Conservation (phyloP, 1,140 invertebrate genomes). For the Caenorhabditis tropicalis region DNA sequence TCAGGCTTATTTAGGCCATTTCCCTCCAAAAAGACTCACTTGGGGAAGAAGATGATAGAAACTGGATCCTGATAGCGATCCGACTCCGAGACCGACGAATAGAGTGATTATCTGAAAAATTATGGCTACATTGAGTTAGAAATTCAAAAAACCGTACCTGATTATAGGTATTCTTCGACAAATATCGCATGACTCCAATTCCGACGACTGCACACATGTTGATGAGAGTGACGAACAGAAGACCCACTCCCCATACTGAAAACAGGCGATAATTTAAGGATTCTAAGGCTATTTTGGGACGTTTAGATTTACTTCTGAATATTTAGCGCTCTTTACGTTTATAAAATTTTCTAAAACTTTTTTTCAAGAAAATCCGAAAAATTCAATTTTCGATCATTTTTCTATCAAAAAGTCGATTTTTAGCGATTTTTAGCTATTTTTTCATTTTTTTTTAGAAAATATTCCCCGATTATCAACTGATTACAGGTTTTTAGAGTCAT, state of each 20-base stretch:
- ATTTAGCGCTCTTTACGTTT: no score
- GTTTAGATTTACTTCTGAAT: no score
- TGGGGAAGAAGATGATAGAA: constrained; percentile 79
- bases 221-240: constrained; percentile 77
- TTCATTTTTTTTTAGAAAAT: no score
- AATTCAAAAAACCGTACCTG: constrained; percentile 52
- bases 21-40: constrained; percentile 64
- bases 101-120: constrained; percentile 74
- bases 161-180: constrained; percentile 76
- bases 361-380: no score
- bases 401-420: no score
- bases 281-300: background rate
- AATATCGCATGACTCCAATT: constrained; percentile 77
- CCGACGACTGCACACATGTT: constrained; percentile 77
- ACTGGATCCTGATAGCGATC: constrained; percentile 77
- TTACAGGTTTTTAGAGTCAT: no score
- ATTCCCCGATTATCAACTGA: no score
- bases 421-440: no score
- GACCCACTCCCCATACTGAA: constrained; percentile 77
- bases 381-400: no score
- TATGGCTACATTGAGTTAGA: background rate
- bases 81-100: constrained; percentile 79
- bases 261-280: background rate
- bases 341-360: no score
- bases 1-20: no score